Evolutionary conservation across 1,140 invertebrate species (phyloP).

Genomic region (Hesperophylax magnus): DNA sequence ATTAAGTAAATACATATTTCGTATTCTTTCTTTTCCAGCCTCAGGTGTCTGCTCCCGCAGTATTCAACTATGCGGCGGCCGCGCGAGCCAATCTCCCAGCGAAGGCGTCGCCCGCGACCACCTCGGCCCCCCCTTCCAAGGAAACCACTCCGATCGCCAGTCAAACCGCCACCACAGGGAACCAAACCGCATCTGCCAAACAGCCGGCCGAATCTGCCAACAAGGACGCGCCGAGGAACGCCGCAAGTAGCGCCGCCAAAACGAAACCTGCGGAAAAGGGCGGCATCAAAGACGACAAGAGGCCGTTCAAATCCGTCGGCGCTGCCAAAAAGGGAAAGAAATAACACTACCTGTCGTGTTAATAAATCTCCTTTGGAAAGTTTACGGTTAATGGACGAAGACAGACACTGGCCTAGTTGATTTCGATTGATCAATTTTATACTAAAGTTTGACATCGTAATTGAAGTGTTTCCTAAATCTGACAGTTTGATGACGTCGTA

Average conservation of each 20-base stretch:
- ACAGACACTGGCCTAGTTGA: too few species aligned
- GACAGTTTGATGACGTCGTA: too few species aligned
- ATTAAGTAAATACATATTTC: too few species aligned
- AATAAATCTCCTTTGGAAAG: too few species aligned
- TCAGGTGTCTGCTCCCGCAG: conserved; percentile 32
- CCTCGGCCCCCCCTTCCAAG: not conserved
- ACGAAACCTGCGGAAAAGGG: conserved; percentile 10
- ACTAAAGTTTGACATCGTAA: too few species aligned
- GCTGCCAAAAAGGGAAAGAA: conserved; percentile 32
- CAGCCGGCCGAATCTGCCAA: not conserved
- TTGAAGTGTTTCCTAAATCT: too few species aligned
- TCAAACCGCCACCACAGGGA: not conserved
- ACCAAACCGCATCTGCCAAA: not conserved
- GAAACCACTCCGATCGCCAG: conserved; percentile 8
- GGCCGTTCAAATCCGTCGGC: not conserved
- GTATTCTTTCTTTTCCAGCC: conserved; percentile 28
- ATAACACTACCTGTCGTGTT: not conserved
- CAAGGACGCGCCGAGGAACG: not conserved
- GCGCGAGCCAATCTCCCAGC: conserved; percentile 52
- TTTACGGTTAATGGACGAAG: too few species aligned
- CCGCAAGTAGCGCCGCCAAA: not conserved
- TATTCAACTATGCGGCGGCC: conserved; percentile 55
- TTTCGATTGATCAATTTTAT: too few species aligned
- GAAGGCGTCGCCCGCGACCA: not conserved
- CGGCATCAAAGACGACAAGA: conserved; percentile 13